A percentile compares a stretch with the other conserved stretches of the same genome.
phyloP scores from a whole-genome alignment of 2,797 vertebrate genomes.

The Hipposideros larvatus region DNA sequence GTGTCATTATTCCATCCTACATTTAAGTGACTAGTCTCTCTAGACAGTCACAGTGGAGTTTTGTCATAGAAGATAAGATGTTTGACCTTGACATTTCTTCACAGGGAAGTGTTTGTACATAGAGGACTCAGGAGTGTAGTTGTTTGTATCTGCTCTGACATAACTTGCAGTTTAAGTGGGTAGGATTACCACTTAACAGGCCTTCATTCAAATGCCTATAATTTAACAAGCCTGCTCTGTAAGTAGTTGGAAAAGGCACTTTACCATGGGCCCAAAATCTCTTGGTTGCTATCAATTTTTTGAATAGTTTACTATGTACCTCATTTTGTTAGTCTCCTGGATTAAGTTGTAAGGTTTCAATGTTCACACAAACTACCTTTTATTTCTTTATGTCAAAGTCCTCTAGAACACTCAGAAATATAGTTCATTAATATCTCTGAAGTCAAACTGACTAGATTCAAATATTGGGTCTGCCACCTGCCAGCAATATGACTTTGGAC shows the following conservation, averaged over 20 bases:
- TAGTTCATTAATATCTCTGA: neutral
- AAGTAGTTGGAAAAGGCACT: neutral
- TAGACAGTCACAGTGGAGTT: neutral
- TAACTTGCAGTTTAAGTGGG: neutral
- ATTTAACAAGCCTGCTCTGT: neutral
- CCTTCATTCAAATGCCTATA: neutral
- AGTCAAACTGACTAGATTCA: neutral
- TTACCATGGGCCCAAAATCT: neutral
- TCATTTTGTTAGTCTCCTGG: neutral
- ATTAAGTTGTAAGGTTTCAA: neutral
- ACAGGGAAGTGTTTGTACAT: neutral
- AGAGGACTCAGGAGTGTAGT: neutral
- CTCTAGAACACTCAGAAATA: neutral
- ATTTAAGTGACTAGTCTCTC: neutral
- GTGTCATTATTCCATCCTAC: neutral
- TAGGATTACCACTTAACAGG: neutral
- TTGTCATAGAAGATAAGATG: constrained; percentile 41
- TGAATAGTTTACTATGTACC: neutral
- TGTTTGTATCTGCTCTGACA: neutral
- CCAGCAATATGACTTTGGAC: neutral
- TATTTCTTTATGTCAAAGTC: constrained; percentile 8
- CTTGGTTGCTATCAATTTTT: neutral
- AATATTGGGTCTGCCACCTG: neutral
- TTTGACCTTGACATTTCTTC: constrained; percentile 51
- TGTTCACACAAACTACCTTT: neutral